Base-by-base conservation (phyloP, 2,113 vertebrate genomes). In the Panthera tigris region DNA sequence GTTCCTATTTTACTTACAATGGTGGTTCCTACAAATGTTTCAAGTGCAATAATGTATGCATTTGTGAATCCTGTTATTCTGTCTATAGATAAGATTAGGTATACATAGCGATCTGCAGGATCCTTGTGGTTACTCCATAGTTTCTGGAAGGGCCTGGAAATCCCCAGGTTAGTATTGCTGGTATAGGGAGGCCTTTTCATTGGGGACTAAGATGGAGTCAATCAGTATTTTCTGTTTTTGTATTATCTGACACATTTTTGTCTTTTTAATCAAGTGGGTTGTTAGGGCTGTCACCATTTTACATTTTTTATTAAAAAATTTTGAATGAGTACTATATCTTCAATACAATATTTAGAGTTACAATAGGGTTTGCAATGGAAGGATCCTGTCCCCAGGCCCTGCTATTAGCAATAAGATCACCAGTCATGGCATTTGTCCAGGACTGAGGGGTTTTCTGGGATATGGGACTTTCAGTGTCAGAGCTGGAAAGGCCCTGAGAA, bases 261-360 rank as follows among this genome's bases (percentile, higher is more conserved):
- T 79, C 36, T 25, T 36, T 89, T 63, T 31, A 9, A 15, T 39
- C 2, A 55, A 39, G 61, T 19, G 73, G 16, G 3, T 91, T 57
- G 1, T 61, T 86, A 91, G 57, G 12, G 14, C 36, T 52, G 29
- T 41, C 31, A 76, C 36, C 5, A 82, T 48, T 92, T 92, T 78
- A n/a, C 33, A 80, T 63, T 93, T 97, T 79, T 92, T 71, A 92
- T 50, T 85, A 50, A 78, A 87, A 18, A 0, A 4, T 95, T 96
- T 94, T 48, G 3, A 82, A 16, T 85, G 73, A 18, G 9, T 89
- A 31, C 27, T 52, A 41, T 5, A 76, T 52, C 12, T n/a, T 10
- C 4, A 78, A 48, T 45, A 50, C 27, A 82, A n/a, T 41, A 81
- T 68, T 95, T 19, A 69, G 14, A 48, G 10, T 82, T 94, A 66